Percentiles rank a stretch among this genome's conserved stretches.
These are phyloP conservation scores for Elgaria multicarinata DNA, from an alignment of 2,113 vertebrate genomes.

Conservation along the genomic window DNA sequence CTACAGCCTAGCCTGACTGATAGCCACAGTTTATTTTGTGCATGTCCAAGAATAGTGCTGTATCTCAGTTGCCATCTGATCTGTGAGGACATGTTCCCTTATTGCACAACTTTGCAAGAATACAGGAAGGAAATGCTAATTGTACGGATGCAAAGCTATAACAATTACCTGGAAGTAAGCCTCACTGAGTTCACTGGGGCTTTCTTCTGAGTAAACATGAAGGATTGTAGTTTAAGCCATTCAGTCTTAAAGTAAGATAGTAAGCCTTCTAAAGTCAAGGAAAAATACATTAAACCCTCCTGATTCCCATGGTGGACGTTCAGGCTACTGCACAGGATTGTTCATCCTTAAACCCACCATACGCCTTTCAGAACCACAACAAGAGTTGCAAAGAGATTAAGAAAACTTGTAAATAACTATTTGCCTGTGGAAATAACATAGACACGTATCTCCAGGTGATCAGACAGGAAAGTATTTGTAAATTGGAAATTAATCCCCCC, in stretches of 20 bases:
- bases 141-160: background rate
- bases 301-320: background rate
- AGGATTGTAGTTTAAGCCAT: background rate
- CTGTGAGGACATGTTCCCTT: background rate
- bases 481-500: background rate
- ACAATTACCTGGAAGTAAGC: background rate
- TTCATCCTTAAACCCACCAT: background rate
- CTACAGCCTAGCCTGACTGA: too few species aligned
- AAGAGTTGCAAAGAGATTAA: slow-evolving; percentile 14
- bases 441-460: background rate
- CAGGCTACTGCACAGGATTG: background rate
- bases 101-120: background rate
- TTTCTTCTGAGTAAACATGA: background rate
- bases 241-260: background rate
- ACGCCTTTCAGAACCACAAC: background rate
- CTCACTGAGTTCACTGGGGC: background rate
- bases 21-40: background rate
- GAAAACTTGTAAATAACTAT: background rate
- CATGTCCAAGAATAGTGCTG: background rate
- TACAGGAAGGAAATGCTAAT: background rate
- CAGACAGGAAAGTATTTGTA: background rate
- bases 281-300: background rate
- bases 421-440: background rate
- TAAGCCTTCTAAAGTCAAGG: background rate
- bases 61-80: background rate